These are phyloP conservation scores for Archips crataeganus DNA, from an alignment of 2,888 invertebrate species.

Conservation along the genomic window DNA sequence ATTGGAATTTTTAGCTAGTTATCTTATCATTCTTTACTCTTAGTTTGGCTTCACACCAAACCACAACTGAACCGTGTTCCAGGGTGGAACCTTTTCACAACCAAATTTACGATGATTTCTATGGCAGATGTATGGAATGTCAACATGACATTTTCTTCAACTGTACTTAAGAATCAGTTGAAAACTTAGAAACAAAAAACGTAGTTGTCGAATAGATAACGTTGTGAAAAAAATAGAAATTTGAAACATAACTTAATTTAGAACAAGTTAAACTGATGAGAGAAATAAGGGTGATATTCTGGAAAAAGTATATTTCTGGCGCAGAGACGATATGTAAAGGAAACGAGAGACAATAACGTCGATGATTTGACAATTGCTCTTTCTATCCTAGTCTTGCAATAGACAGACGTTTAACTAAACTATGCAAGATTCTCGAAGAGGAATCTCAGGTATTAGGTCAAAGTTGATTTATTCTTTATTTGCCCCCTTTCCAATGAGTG, in stretches of 20 bases:
- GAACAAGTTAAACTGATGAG: neutral
- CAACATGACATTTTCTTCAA: neutral
- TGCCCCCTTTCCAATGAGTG: slow-evolving; percentile 14
- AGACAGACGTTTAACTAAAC: too few relatives aligned
- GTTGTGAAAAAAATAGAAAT: neutral
- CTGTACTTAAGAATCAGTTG: neutral
- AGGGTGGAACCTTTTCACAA: too few relatives aligned
- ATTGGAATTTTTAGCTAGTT: too few relatives aligned
- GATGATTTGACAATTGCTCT: neutral
- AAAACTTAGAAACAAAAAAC: neutral
- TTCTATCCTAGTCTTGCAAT: neutral
- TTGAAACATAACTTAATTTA: neutral
- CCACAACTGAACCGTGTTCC: neutral
- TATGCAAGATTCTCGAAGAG: too few relatives aligned
- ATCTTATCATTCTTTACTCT: neutral
- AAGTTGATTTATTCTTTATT: neutral
- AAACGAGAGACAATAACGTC: neutral
- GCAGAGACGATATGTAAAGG: neutral
- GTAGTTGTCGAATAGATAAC: too few relatives aligned
- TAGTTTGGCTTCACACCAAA: neutral
- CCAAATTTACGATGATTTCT: too few relatives aligned
- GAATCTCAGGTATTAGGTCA: too few relatives aligned
- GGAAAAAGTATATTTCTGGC: neutral
- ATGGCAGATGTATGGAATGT: too few relatives aligned
- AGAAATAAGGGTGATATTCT: neutral